A percentile compares a stretch with the other conserved stretches of the same genome.
Conservation (phyloP, 1,140 invertebrate genomes). For the Drosophila subobscura region DNA sequence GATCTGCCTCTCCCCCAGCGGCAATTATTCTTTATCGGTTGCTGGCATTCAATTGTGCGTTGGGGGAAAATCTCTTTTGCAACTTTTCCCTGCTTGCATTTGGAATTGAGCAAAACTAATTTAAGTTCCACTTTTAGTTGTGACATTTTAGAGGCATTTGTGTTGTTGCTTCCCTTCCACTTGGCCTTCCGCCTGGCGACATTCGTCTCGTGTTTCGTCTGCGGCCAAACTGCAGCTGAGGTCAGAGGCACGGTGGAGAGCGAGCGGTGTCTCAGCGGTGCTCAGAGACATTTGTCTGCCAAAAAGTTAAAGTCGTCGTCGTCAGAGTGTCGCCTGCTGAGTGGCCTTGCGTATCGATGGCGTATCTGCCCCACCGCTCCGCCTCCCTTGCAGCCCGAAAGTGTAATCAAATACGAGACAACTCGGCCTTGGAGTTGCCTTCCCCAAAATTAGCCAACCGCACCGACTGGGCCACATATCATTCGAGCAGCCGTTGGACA, state of each 20-base stretch:
- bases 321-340: slow-evolving; percentile 39
- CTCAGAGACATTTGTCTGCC: slow-evolving; percentile 43
- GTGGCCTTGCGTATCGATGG: slow-evolving; percentile 48
- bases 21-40: slow-evolving; percentile 38
- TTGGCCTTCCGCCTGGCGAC: slow-evolving; percentile 31
- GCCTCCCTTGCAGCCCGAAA: slow-evolving; percentile 1
- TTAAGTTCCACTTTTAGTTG: slow-evolving; percentile 28
- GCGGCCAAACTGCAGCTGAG: slow-evolving; percentile 18
- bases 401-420: slow-evolving; percentile 8
- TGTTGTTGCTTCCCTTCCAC: slow-evolving; percentile 4
- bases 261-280: slow-evolving; percentile 32
- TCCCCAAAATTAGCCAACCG: too few relatives aligned
- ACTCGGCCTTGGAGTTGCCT: neutral
- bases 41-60: too few relatives aligned
- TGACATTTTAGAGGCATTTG: too few relatives aligned
- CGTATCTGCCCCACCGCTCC: too few relatives aligned
- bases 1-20: slow-evolving; percentile 3
- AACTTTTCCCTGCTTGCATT: slow-evolving; percentile 36
- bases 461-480: too few relatives aligned
- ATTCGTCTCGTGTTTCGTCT: slow-evolving; percentile 9
- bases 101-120: slow-evolving; percentile 52
- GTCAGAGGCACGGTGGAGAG: neutral
- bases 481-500: too few relatives aligned
- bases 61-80: slow-evolving; percentile 11
- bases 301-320: slow-evolving; percentile 47